Evolutionary conservation across 2,888 invertebrate genomes (phyloP).

Genomic region (Scaptomyza caliginosa): DNA sequence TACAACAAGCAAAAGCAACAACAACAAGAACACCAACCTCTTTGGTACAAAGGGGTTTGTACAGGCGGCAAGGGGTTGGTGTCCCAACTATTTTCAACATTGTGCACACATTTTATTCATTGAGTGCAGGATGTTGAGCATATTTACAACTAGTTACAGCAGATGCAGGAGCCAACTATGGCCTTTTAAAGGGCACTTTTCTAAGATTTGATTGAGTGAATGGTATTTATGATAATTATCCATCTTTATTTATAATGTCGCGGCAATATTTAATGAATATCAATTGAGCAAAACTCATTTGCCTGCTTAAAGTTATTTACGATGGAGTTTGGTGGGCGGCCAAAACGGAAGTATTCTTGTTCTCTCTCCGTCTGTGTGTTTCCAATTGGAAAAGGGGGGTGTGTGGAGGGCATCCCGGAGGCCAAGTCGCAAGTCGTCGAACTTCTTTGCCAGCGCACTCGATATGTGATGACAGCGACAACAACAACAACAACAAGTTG

Average conservation of each 20-base stretch:
- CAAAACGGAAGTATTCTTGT: slow-evolving; percentile 46
- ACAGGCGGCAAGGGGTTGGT: slow-evolving; percentile 16
- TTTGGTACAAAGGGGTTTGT: slow-evolving; percentile 9
- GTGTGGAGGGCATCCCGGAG: slow-evolving; percentile 12
- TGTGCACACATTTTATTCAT: slow-evolving; percentile 77
- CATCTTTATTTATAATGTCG: slow-evolving; percentile 42
- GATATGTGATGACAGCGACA: slow-evolving; percentile 52
- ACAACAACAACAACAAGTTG: slow-evolving; percentile 4
- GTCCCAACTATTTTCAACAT: slow-evolving; percentile 76
- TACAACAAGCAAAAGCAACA: slow-evolving; percentile 31
- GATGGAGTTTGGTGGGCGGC: slow-evolving; percentile 35
- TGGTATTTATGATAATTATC: slow-evolving; percentile 64
- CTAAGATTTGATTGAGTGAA: slow-evolving; percentile 67
- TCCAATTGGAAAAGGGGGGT: slow-evolving; percentile 6
- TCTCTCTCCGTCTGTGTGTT: background rate
- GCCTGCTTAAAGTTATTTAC: slow-evolving; percentile 55
- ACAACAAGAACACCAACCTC: slow-evolving; percentile 18
- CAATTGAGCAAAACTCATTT: slow-evolving; percentile 63
- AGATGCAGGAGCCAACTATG: slow-evolving; percentile 29
- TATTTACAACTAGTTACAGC: slow-evolving; percentile 71
- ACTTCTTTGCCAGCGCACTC: slow-evolving; percentile 48
- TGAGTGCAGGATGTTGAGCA: slow-evolving; percentile 75
- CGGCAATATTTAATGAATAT: slow-evolving; percentile 28
- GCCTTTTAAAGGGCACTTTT: slow-evolving; percentile 61
- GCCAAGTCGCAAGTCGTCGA: slow-evolving; percentile 36